Evolutionary conservation across 2,888 invertebrate species (phyloP), one percentile per base, ranked within the genome.

Genomic region (Agriopis leucophaearia): DNA sequence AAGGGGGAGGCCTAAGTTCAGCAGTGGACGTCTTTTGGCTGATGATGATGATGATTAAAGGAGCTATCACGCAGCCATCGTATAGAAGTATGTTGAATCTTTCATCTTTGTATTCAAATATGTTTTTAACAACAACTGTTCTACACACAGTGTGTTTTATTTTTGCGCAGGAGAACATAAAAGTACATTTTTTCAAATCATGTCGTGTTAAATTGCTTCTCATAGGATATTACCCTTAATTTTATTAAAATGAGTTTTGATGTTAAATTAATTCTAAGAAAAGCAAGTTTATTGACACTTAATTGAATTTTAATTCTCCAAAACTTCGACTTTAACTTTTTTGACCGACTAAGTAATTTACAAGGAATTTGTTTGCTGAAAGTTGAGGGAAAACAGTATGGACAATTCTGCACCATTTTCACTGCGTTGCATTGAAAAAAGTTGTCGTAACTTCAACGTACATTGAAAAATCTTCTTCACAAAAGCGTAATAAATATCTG

Each of bases 221-320:
- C 16, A 47, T 47, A 1, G 16, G 0, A 47, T 47, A 16, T 4
- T 36, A 55, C 16, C 13, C 36, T 36, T 15, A 8, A 42, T 8
- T 42, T 18, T 13, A 13, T 35, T 38, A 55, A 65, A 66, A 10
- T 8, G 55, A 48, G 36, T 13, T 50, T 60, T 55, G 42, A 60
- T 52, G 59, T 60, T 42, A 60, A 65, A 55, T 48, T 48, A 27
- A 66, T 57, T 51, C 51, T 9, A 55, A 52, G 16, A 52, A 64
- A 67, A 69, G 69, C 66, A 64, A 63, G 51, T 55, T 64, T 48
- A 71, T 71, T 66, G 68, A 66, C 48, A 71, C 59, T 63, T 73
- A 71, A 73, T 73, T 73, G 71, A 70, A 73, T 71, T 66, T 73
- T 73, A 66, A 67, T 73, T 69, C 64, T 47, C 58, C 40, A 57